Evolutionary conservation across 2,888 invertebrate species (phyloP), one percentile per base, ranked within the genome.

Genomic region (Desoria tigrina): DNA sequence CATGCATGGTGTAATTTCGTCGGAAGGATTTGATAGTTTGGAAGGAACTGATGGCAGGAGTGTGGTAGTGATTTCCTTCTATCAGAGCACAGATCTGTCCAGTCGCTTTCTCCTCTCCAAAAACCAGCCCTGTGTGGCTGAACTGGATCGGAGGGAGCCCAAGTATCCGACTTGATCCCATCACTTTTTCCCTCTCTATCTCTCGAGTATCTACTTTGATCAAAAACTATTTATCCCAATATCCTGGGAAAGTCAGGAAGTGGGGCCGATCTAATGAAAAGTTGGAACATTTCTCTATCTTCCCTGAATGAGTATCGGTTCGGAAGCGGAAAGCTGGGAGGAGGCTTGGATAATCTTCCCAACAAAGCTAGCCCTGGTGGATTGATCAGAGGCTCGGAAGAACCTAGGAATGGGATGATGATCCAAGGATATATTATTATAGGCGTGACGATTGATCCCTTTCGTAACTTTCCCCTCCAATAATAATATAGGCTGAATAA

Each of bases 121-220:
- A n/a, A n/a, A n/a, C n/a, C n/a, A n/a, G n/a, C n/a, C n/a, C n/a
- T n/a, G n/a, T n/a, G n/a, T n/a, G n/a, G n/a, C n/a, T n/a, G n/a
- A n/a, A n/a, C n/a, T n/a, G n/a, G n/a, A n/a, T n/a, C n/a, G n/a
- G n/a, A n/a, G n/a, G n/a, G n/a, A n/a, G n/a, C n/a, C n/a, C n/a
- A n/a, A 63, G 56, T 68, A 71, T 71, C 72, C 65, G 51, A 57
- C 60, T 68, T 74, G 72, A 74, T 74, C 73, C 71, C 68, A 68
- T 72, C 60, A 49, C 60, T 60, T 60, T 58, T 50, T 26, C 71
- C 68, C 66, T 72, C 60, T 27, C 60, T 60, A 50, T 58, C 28
- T 26, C 60, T 26, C 21, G 24, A 51, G 51, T 66, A 66, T 68
- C 68, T 66, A 39, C 57, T 57, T 68, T 68, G 72, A 69, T 68